phyloP scores from a whole-genome alignment of 2,797 vertebrate species.

The Dendrocincla tyrannina region DNA sequence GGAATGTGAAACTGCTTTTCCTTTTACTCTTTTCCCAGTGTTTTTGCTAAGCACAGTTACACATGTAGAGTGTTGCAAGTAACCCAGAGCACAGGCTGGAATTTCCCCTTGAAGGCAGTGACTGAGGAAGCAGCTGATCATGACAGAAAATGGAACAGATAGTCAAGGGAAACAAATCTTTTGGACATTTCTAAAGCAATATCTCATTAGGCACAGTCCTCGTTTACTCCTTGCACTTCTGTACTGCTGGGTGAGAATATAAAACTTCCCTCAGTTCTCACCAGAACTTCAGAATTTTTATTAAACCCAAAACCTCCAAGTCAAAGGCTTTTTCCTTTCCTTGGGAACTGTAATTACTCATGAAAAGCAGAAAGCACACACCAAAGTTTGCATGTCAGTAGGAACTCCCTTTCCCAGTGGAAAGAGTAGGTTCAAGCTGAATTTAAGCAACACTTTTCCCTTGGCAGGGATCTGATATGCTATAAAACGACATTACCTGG shows the following conservation, averaged over 20 bases:
- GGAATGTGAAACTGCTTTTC: neutral
- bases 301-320: neutral
- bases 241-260: neutral
- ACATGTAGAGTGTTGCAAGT: neutral
- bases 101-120: neutral
- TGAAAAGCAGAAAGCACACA: neutral
- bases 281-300: neutral
- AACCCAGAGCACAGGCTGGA: neutral
- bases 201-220: neutral
- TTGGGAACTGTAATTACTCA: neutral
- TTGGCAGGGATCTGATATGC: neutral
- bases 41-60: neutral
- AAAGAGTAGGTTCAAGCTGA: neutral
- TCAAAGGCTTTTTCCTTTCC: neutral
- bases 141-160: accelerated
- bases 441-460: neutral
- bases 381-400: neutral
- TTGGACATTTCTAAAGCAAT: neutral
- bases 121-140: neutral
- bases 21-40: neutral
- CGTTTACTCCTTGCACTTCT: neutral
- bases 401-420: neutral
- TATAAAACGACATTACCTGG: neutral
- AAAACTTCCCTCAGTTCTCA: neutral
- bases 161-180: neutral